Conservation (phyloP, 1,140 invertebrate species). For the Sycophila sp. region DNA sequence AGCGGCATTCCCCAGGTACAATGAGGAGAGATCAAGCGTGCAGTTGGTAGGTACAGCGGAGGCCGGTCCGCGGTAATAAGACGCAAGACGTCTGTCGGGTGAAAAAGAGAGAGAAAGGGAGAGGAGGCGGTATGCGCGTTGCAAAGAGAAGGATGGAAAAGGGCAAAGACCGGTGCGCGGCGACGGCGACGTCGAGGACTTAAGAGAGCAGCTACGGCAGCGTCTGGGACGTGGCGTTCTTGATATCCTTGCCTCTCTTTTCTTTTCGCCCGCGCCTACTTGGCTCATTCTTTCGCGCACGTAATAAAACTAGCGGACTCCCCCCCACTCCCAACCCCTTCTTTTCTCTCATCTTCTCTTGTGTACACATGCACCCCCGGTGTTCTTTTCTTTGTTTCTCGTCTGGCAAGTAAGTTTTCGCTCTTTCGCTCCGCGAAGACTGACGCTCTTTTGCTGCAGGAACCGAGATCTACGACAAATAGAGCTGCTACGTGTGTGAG, state of each 20-base stretch:
- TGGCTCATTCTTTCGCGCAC: too few species aligned
- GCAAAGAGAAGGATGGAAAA: conserved; percentile 14
- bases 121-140: background rate
- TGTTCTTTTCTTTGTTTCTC: background rate
- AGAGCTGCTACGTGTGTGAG: too few species aligned
- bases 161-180: conserved; percentile 18
- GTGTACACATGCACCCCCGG: background rate
- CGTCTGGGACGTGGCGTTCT: conserved; percentile 1
- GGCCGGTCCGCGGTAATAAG: background rate
- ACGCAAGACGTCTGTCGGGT: background rate
- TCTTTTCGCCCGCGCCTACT: background rate
- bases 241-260: conserved; percentile 16
- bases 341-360: background rate
- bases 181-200: background rate
- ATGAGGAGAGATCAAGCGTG: too few species aligned
- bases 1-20: too few species aligned
- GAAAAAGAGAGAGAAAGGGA: background rate
- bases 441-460: conserved; percentile 4
- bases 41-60: too few species aligned
- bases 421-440: background rate
- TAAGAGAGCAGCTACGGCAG: conserved; percentile 7
- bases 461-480: background rate
- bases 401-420: too few species aligned
- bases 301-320: too few species aligned
- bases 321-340: background rate